Percentiles rank a stretch among this genome's conserved stretches.
These are phyloP conservation scores for Acleris emargana DNA, from an alignment of 2,888 invertebrate genomes.

Conservation along the genomic window DNA sequence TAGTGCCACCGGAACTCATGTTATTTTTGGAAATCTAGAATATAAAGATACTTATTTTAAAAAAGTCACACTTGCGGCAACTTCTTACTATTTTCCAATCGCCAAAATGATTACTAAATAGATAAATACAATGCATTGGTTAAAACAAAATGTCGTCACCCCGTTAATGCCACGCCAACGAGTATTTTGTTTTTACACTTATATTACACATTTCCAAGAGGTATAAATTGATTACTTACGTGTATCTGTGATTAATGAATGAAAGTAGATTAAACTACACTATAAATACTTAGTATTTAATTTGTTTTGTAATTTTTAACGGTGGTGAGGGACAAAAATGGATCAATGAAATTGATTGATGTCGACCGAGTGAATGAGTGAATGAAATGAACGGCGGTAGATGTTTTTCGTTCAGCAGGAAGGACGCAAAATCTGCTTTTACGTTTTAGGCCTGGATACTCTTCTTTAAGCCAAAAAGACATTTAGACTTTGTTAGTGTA, in stretches of 20 bases:
- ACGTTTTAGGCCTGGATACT: too few species aligned
- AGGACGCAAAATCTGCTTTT: constrained; percentile 23
- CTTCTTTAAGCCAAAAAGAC: too few species aligned
- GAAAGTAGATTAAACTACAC: constrained; percentile 41
- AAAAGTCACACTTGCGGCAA: constrained; percentile 20
- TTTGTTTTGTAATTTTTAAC: constrained; percentile 36
- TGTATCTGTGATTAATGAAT: constrained; percentile 57
- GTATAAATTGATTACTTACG: constrained; percentile 58
- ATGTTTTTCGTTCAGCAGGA: constrained; percentile 30
- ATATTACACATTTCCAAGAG: constrained; percentile 37
- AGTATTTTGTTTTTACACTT: constrained; percentile 25
- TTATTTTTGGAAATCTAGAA: constrained; percentile 47
- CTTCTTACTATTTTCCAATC: constrained; percentile 34
- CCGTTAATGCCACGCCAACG: constrained; percentile 73
- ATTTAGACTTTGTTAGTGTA: too few species aligned
- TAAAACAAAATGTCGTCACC: constrained; percentile 81
- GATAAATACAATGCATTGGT: constrained; percentile 68
- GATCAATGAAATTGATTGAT: constrained; percentile 62
- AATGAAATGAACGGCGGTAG: constrained; percentile 38
- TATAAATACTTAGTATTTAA: constrained; percentile 29
- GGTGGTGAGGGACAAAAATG: constrained; percentile 57
- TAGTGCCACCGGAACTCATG: constrained; percentile 85
- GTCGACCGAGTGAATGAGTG: constrained; percentile 53
- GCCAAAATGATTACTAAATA: constrained; percentile 51
- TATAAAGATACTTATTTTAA: constrained; percentile 33